Evolutionary conservation across 2,888 invertebrate species (phyloP).

Genomic region (Eilema sororculum): DNA sequence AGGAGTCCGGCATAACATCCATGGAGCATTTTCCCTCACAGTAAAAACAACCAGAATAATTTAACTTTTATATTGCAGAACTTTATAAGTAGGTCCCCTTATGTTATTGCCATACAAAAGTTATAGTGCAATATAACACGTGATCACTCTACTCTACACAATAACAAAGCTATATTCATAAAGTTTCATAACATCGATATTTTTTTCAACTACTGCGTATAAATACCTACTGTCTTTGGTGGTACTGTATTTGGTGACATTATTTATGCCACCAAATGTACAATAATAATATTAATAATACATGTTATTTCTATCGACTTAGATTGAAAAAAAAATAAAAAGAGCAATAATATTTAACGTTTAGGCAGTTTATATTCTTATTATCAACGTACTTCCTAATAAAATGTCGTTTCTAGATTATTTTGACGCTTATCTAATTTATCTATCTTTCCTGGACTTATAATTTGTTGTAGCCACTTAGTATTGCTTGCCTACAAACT

Average conservation of each 20-base stretch:
- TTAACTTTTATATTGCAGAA: too few relatives aligned
- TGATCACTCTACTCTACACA: neutral
- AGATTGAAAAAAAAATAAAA: neutral
- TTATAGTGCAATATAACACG: neutral
- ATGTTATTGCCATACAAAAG: neutral
- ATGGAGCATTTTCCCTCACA: too few relatives aligned
- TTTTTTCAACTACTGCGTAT: conserved; percentile 11
- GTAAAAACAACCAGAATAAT: too few relatives aligned
- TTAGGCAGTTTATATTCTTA: conserved; percentile 11
- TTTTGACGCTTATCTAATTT: conserved; percentile 23
- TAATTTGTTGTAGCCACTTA: neutral
- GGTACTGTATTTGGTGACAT: too few relatives aligned
- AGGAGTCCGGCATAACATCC: too few relatives aligned
- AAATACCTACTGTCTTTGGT: too few relatives aligned
- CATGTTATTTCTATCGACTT: conserved; percentile 14
- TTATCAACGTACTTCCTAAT: conserved; percentile 10
- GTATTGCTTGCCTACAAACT: conserved; percentile 6
- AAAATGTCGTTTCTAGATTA: conserved; percentile 20
- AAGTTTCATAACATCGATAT: neutral
- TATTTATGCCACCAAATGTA: too few relatives aligned
- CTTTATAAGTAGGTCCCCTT: too few relatives aligned
- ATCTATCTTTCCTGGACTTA: conserved; percentile 7
- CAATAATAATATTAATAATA: too few relatives aligned
- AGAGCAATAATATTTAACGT: neutral
- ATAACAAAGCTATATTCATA: neutral